These are phyloP conservation scores for Periphyllus acericola DNA, from an alignment of 2,888 invertebrate species.

Conservation along the genomic window DNA sequence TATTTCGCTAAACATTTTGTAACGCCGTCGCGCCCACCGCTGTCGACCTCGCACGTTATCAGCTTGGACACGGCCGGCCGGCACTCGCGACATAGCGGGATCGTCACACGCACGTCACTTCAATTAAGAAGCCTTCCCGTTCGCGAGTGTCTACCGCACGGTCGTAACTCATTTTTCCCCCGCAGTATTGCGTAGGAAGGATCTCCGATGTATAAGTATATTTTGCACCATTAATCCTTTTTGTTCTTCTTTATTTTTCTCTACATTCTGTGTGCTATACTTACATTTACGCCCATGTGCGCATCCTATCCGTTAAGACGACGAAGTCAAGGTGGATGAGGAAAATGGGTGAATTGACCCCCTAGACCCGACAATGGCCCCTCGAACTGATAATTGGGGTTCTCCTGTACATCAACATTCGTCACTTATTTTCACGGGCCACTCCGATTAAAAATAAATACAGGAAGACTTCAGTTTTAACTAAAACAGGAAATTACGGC, in stretches of 20 bases:
- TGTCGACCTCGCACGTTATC: neutral
- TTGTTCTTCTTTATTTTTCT: neutral
- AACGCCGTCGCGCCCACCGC: neutral
- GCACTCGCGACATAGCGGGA: neutral
- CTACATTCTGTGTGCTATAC: neutral
- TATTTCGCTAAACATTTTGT: too few species aligned
- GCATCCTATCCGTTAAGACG: too few species aligned
- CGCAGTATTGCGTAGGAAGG: neutral
- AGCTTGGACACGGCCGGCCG: neutral
- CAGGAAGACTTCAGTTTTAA: too few species aligned
- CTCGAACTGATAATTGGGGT: too few species aligned
- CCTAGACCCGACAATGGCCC: too few species aligned
- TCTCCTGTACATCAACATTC: too few species aligned
- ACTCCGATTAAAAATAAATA: too few species aligned
- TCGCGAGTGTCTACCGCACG: neutral
- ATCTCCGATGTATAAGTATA: neutral
- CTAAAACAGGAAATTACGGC: too few species aligned
- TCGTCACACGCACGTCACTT: neutral
- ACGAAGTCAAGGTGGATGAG: too few species aligned
- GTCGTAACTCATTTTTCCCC: conserved; percentile 41
- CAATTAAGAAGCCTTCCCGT: conserved; percentile 24
- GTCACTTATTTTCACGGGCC: too few species aligned
- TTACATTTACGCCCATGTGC: too few species aligned
- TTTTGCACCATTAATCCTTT: conserved; percentile 31
- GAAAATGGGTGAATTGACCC: too few species aligned